Base-by-base conservation (phyloP, 35 echinoderm and acorn worm species). In the Holothuria glaberrima region DNA sequence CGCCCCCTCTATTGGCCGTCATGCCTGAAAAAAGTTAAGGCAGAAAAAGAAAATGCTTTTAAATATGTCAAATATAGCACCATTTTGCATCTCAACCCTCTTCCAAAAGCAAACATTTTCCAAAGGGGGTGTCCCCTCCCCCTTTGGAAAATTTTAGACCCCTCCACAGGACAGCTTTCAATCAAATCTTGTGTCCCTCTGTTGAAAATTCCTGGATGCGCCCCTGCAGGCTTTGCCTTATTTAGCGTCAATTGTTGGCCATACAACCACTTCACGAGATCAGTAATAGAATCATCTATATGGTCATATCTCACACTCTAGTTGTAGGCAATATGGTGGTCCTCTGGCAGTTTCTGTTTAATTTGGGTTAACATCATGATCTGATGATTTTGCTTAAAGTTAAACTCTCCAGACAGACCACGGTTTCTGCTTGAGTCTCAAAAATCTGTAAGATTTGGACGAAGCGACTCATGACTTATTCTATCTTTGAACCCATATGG, bases 281-380 rank as follows among this genome's bases (percentile, higher is more conserved):
- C 78, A 31, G 89, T 82, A 21, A 91, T 21, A 30, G 89, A 83
- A 48, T 91, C 75, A 24, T 41, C 35, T 27, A 31, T 91, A n/a
- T n/a, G n/a, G n/a, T n/a, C n/a, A n/a, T n/a, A n/a, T 88, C 90
- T 68, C 21, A 92, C 82, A 32, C 84, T 88, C 70, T 92, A 88
- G 52, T 88, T 73, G 83, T 75, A 92, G 22, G 69, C 91, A 22
- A 92, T 80, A 22, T 57, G 83, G 21, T 92, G 91, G 20, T 92
- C 66, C 33, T 92, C 84, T 59, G 91, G 84, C 20, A 92, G 70
- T 41, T 76, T 77, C 48, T 79, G 12, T n/a, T n/a, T n/a, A n/a
- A n/a, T n/a, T n/a, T n/a, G n/a, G n/a, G n/a, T n/a, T n/a, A n/a
- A 67, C 38, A 86, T 91, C 16, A 91, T 91, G 22, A 61, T 58